These are phyloP conservation scores for Cotesia chilonis DNA, from an alignment of 1,140 invertebrate genomes.

Conservation along the genomic window DNA sequence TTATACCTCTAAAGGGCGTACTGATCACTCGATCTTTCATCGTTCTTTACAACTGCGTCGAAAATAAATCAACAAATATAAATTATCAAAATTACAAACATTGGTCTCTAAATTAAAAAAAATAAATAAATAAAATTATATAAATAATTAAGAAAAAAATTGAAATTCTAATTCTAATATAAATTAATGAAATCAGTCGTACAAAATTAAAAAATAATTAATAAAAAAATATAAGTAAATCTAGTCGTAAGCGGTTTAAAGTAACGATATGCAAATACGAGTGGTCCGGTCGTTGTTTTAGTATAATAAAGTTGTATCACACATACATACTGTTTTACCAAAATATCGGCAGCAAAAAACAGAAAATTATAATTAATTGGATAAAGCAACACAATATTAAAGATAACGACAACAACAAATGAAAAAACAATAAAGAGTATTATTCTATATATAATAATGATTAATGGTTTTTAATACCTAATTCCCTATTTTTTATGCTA, in stretches of 20 bases:
- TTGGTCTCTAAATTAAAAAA: slow-evolving; percentile 1
- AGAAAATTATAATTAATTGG: slow-evolving; percentile 33
- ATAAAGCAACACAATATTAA: slow-evolving; percentile 57
- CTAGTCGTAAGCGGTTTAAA: slow-evolving; percentile 52
- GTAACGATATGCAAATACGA: slow-evolving; percentile 42
- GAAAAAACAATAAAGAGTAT: slow-evolving; percentile 66
- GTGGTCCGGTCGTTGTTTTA: slow-evolving; percentile 47
- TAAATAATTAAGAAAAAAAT: slow-evolving; percentile 29
- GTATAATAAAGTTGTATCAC: slow-evolving; percentile 44
- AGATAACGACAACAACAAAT: slow-evolving; percentile 58
- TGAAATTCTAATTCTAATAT: no score
- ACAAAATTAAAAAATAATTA: not conserved
- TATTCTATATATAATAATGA: slow-evolving; percentile 64
- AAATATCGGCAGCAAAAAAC: slow-evolving; percentile 45
- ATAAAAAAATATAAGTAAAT: slow-evolving; percentile 42
- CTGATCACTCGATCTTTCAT: slow-evolving; percentile 46
- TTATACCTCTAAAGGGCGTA: slow-evolving; percentile 41
- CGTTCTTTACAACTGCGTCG: slow-evolving; percentile 33
- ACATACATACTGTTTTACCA: slow-evolving; percentile 45
- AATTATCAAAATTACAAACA: not conserved
- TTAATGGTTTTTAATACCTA: slow-evolving; percentile 30
- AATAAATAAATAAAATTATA: slow-evolving; percentile 9
- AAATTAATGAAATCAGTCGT: not conserved
- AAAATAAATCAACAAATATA: slow-evolving; percentile 14
- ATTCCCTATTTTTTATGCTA: not conserved